These are phyloP conservation scores for Protosalanx chinensis DNA, from an alignment of 2,797 vertebrate genomes.

Conservation along the genomic window DNA sequence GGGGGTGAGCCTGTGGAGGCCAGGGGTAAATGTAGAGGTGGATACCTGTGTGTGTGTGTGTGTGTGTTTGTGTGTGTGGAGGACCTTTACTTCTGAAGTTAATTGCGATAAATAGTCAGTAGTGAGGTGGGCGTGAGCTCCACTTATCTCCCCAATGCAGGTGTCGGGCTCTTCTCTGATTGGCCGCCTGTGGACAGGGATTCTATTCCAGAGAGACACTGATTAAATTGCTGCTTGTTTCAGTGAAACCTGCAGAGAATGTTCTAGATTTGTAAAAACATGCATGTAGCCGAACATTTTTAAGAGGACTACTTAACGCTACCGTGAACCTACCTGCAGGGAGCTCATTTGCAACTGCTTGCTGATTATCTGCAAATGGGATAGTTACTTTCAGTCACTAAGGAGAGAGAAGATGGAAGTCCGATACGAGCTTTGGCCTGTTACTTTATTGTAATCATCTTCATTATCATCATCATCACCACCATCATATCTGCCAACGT, in stretches of 20 bases:
- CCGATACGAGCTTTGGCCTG: background rate
- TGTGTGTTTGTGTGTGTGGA: background rate
- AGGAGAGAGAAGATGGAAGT: background rate
- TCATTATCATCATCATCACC: background rate
- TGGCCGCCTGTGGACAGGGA: slow-evolving; percentile 3
- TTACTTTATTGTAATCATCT: background rate
- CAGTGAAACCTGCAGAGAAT: slow-evolving; percentile 10
- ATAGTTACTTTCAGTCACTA: too few species aligned
- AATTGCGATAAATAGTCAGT: slow-evolving; percentile 14
- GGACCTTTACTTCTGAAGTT: slow-evolving; percentile 2
- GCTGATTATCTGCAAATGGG: too few species aligned
- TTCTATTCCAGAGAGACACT: background rate
- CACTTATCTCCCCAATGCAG: slow-evolving; percentile 17
- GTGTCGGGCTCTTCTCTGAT: slow-evolving; percentile 7
- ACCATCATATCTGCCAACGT: background rate
- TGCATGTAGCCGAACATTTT: background rate
- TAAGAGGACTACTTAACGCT: background rate
- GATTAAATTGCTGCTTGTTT: slow-evolving; percentile 6
- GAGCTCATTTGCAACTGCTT: background rate
- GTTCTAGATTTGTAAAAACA: slow-evolving; percentile 3
- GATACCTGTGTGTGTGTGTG: background rate
- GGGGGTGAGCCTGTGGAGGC: background rate
- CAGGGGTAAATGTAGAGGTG: background rate
- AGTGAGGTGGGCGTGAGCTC: background rate
- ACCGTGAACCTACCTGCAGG: background rate